Evolutionary conservation across 92 coral and sea anemone genomes (phyloP).

Genomic region (Palythoa caribaeorum): DNA sequence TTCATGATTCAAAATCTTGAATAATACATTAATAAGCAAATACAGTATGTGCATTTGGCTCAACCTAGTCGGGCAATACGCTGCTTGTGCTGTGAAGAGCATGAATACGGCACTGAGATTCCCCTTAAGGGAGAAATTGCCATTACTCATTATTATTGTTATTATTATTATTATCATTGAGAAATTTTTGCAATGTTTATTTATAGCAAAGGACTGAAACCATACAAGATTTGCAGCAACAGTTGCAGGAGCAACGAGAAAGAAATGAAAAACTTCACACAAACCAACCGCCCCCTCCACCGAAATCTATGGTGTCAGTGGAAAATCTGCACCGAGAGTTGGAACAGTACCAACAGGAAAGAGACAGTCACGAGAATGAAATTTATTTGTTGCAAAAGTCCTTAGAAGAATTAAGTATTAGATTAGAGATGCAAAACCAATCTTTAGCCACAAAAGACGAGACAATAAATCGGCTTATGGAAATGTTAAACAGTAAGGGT

Average conservation of each 20-base stretch:
- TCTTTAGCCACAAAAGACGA: slow-evolving; percentile 83
- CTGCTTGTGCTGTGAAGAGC: too few species aligned
- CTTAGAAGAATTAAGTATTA: slow-evolving; percentile 80
- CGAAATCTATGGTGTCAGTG: slow-evolving; percentile 51
- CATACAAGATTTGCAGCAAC: slow-evolving; percentile 83
- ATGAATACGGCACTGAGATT: too few species aligned
- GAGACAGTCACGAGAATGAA: slow-evolving; percentile 88
- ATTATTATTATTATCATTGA: too few species aligned
- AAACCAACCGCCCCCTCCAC: slow-evolving; percentile 58
- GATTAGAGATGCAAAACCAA: slow-evolving; percentile 83
- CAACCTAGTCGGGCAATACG: too few species aligned
- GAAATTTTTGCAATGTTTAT: neutral
- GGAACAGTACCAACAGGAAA: slow-evolving; percentile 75
- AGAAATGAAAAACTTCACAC: slow-evolving; percentile 43
- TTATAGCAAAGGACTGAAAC: slow-evolving; percentile 82
- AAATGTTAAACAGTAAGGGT: slow-evolving; percentile 81
- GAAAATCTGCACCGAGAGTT: slow-evolving; percentile 82
- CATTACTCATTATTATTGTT: too few species aligned
- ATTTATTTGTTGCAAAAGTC: slow-evolving; percentile 84
- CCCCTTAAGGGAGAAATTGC: too few species aligned
- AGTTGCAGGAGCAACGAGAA: slow-evolving; percentile 64
- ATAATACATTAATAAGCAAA: too few species aligned
- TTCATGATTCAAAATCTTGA: too few species aligned
- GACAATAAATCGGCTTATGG: slow-evolving; percentile 83
- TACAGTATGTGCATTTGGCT: too few species aligned